Conservation (phyloP, 2,797 vertebrate species). For the Calcarius lapponicus region DNA sequence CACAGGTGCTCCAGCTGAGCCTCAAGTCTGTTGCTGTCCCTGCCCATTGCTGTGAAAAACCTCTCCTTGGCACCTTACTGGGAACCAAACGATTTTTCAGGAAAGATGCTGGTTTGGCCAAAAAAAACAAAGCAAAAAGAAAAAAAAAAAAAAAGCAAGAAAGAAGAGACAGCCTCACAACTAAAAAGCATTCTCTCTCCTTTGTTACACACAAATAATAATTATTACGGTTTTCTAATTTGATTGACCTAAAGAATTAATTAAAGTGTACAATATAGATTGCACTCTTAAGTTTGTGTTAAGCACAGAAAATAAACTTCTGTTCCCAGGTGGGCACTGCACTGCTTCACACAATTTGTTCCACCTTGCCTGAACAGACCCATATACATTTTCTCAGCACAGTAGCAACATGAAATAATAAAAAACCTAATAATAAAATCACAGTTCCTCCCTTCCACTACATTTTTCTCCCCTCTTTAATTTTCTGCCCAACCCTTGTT, state of each 20-base stretch:
- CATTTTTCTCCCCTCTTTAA: not conserved
- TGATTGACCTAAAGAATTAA: not conserved
- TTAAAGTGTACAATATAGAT: not conserved
- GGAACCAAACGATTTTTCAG: not conserved
- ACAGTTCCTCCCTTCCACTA: not conserved
- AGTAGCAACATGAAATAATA: not conserved
- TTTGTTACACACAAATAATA: not conserved
- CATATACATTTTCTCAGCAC: not conserved
- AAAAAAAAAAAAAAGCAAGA: not conserved
- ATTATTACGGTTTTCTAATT: not conserved
- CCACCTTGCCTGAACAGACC: not conserved
- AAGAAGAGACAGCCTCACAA: not conserved
- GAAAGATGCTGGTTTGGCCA: not conserved
- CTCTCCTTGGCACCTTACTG: not conserved
- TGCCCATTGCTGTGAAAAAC: conserved; percentile 10
- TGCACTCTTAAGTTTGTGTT: not conserved
- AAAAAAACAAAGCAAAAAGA: not conserved
- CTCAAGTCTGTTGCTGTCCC: conserved; percentile 1
- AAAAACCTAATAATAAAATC: not conserved
- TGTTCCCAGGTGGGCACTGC: not conserved
- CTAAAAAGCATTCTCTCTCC: not conserved
- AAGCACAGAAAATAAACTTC: not conserved
- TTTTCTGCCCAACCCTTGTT: not conserved
- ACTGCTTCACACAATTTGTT: not conserved
- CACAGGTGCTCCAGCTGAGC: conserved; percentile 53